Evolutionary conservation across 2,113 vertebrate species (phyloP).

Genomic region (Phasianus colchicus): DNA sequence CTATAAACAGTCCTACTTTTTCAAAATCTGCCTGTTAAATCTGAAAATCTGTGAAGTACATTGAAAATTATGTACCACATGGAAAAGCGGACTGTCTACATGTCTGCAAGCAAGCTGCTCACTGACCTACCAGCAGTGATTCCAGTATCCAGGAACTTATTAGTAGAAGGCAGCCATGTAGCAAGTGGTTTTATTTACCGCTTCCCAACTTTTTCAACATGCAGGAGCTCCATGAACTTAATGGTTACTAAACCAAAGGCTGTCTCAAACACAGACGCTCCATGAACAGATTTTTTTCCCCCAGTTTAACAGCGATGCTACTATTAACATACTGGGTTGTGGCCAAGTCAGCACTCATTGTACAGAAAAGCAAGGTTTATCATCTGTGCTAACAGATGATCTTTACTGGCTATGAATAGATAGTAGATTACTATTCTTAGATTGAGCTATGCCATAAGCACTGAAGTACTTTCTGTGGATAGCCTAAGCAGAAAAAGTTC

Average conservation of each 20-base stretch:
- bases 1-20: neutral
- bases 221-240: neutral
- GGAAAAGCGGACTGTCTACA: neutral
- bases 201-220: neutral
- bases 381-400: neutral
- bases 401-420: neutral
- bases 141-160: neutral
- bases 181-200: neutral
- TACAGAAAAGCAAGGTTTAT: neutral
- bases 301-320: neutral
- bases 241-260: neutral
- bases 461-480: neutral
- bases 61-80: neutral
- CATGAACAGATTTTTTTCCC: neutral
- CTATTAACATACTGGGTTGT: neutral
- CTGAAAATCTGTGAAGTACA: neutral
- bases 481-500: neutral
- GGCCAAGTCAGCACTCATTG: neutral
- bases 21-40: neutral
- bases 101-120: neutral
- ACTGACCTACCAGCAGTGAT: neutral
- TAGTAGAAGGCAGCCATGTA: neutral
- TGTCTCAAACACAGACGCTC: neutral
- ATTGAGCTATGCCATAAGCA: neutral
- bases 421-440: neutral